phyloP scores from a whole-genome alignment of 2,888 invertebrate genomes.

The Tricholauxania praeusta region DNA sequence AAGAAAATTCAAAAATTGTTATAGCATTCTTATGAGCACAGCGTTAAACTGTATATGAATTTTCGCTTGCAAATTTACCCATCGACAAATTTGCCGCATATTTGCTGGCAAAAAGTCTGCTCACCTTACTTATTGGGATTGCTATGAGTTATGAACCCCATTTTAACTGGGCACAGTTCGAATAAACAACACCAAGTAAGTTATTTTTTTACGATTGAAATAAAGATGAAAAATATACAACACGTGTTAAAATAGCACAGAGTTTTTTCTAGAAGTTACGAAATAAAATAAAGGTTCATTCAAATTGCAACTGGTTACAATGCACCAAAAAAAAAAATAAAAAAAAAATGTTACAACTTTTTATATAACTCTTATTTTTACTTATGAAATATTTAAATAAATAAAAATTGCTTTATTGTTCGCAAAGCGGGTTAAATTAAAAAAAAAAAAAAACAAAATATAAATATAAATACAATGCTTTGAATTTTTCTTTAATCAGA shows the following conservation, averaged over 20 bases:
- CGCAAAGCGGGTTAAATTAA: constrained; percentile 19
- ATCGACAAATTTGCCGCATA: too few species aligned
- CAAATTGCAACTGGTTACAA: constrained; percentile 50
- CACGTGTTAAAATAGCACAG: neutral
- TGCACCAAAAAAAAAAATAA: constrained; percentile 43
- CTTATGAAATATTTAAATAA: neutral
- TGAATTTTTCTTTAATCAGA: too few species aligned
- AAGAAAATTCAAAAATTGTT: constrained; percentile 36
- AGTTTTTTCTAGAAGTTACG: neutral
- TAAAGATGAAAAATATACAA: neutral
- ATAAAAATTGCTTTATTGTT: constrained; percentile 5
- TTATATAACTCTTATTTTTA: neutral
- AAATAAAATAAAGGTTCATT: neutral
- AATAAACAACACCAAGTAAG: too few species aligned
- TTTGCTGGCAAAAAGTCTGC: too few species aligned
- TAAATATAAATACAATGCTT: neutral
- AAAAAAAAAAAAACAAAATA: constrained; percentile 4
- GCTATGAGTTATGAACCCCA: too few species aligned
- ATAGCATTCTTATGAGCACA: too few species aligned
- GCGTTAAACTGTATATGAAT: too few species aligned
- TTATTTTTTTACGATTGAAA: neutral
- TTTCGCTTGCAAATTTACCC: too few species aligned
- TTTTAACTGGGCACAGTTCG: too few species aligned
- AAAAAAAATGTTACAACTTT: neutral
- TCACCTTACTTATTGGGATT: too few species aligned